Percentiles rank a stretch among this genome's conserved stretches.
These are phyloP conservation scores for Lasius platythorax DNA, from an alignment of 2,888 invertebrate species.

Conservation along the genomic window DNA sequence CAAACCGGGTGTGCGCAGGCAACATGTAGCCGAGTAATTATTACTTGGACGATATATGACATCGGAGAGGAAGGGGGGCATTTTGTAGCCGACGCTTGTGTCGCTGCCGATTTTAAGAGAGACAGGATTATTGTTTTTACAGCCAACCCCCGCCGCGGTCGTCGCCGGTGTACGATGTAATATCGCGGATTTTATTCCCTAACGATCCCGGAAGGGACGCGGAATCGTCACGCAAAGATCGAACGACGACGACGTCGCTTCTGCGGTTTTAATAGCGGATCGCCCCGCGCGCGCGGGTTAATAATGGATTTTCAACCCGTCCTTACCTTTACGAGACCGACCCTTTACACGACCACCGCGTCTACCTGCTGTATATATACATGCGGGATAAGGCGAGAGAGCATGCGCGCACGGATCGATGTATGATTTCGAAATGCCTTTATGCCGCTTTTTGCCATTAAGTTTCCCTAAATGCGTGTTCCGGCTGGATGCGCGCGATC, in stretches of 20 bases:
- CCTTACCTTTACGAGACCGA: constrained; percentile 81
- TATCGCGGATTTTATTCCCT: constrained; percentile 51
- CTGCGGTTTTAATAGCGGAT: constrained; percentile 75
- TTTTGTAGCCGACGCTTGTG: neutral
- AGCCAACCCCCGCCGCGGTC: neutral
- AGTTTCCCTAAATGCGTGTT: constrained; percentile 82
- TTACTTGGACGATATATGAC: constrained; percentile 53
- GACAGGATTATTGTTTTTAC: constrained; percentile 62
- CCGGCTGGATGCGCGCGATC: constrained; percentile 3
- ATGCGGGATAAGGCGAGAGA: constrained; percentile 76
- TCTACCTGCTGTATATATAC: constrained; percentile 81
- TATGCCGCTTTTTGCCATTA: constrained; percentile 80
- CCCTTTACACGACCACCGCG: constrained; percentile 75
- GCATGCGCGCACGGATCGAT: constrained; percentile 61
- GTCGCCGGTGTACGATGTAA: constrained; percentile 14
- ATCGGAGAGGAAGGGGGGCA: no score
- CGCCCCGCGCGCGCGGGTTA: constrained; percentile 72
- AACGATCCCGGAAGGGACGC: constrained; percentile 5
- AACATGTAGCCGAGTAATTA: constrained; percentile 60
- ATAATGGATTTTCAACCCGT: constrained; percentile 83
- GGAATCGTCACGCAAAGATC: constrained; percentile 41
- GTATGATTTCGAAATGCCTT: constrained; percentile 73
- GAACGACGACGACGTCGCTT: constrained; percentile 34
- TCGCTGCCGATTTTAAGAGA: constrained; percentile 21
- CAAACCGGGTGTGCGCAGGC: neutral